phyloP scores from a whole-genome alignment of 2,797 vertebrate genomes.

The Ctenosaura bakeri region DNA sequence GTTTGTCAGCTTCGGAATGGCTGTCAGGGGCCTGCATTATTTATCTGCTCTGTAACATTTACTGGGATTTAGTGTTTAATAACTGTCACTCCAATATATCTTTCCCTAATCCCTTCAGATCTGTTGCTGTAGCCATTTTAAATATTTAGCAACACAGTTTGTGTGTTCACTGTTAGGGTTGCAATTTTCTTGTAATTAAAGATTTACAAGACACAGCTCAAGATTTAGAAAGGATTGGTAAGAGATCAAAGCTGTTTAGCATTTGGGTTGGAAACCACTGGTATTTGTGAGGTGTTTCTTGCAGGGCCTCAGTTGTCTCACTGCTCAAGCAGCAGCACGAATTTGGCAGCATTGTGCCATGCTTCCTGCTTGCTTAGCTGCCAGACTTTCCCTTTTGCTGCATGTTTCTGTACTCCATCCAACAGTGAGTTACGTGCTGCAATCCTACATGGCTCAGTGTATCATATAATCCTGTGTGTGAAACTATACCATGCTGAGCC shows the following conservation, averaged over 20 bases:
- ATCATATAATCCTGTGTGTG: too few species aligned
- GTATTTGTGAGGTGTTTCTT: not conserved
- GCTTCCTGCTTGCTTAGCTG: not conserved
- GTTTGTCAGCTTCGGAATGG: conserved; percentile 43
- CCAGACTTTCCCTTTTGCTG: not conserved
- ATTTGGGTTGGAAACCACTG: not conserved
- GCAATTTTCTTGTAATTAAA: conserved; percentile 81
- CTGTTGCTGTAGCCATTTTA: conserved; percentile 74
- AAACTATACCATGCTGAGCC: too few species aligned
- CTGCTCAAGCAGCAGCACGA: fast-evolving
- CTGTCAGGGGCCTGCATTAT: conserved; percentile 75
- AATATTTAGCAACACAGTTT: conserved; percentile 78
- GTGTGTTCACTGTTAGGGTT: conserved; percentile 65
- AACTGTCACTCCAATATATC: conserved; percentile 79
- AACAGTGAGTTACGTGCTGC: not conserved
- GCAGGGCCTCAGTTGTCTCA: not conserved
- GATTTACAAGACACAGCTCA: conserved; percentile 76
- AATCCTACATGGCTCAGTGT: too few species aligned
- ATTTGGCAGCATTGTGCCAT: not conserved
- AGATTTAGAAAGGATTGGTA: conserved; percentile 63
- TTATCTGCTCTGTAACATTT: conserved; percentile 75
- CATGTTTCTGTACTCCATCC: not conserved
- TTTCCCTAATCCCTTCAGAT: conserved; percentile 79
- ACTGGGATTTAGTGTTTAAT: conserved; percentile 80
- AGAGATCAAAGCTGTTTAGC: conserved; percentile 59